phyloP scores from a whole-genome alignment of 2,797 vertebrate species.

The Alectoris magna region DNA sequence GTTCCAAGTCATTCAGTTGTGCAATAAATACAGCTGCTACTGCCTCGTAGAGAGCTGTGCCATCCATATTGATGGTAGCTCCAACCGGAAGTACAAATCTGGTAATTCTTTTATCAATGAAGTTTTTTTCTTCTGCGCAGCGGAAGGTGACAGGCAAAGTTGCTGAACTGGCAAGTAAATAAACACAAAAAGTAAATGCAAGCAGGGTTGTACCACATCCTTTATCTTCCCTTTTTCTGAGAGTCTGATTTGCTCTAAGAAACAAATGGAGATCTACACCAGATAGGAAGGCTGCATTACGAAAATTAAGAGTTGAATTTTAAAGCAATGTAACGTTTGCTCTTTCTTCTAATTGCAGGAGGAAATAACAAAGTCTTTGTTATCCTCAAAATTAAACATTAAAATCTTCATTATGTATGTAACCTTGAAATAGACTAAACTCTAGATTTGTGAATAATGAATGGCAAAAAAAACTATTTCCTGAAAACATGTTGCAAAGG shows the following conservation, averaged over 20 bases:
- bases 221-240: background rate
- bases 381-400: background rate
- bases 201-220: background rate
- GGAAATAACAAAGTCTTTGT: background rate
- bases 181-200: background rate
- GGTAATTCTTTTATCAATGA: constrained; percentile 94
- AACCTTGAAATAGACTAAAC: background rate
- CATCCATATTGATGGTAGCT: constrained; percentile 99
- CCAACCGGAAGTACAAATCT: constrained; percentile 96
- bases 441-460: background rate
- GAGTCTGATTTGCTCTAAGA: background rate
- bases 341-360: background rate
- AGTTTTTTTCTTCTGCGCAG: constrained; percentile 95
- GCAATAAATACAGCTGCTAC: constrained; percentile 97
- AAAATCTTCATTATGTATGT: background rate
- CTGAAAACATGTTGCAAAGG: background rate
- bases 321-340: background rate
- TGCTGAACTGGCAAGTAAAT: constrained; percentile 86
- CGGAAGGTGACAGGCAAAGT: constrained; percentile 96
- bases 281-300: background rate
- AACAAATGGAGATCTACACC: background rate
- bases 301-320: background rate
- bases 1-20: constrained; percentile 89
- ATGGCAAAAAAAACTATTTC: background rate
- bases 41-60: constrained; percentile 95